Evolutionary conservation across 2,888 invertebrate genomes (phyloP).

Genomic region (Agonum fuliginosum): DNA sequence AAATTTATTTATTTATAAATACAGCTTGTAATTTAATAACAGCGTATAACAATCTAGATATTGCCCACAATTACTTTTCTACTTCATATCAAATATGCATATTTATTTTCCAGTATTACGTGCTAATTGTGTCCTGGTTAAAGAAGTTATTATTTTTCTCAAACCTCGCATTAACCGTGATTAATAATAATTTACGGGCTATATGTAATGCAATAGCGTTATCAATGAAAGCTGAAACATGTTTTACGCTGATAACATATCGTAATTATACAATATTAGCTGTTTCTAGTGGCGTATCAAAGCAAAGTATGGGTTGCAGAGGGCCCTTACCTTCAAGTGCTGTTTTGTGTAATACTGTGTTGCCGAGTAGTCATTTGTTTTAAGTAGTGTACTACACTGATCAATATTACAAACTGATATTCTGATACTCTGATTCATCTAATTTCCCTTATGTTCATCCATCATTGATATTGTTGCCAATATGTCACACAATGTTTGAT

Average conservation of each 20-base stretch:
- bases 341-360: constrained; percentile 22
- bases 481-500: constrained; percentile 9
- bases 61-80: too few species aligned
- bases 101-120: constrained; percentile 20
- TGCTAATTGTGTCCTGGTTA: constrained; percentile 20
- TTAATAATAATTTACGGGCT: constrained; percentile 21
- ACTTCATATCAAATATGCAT: constrained; percentile 10
- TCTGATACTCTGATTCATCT: not conserved
- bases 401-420: not conserved
- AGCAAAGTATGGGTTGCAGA: constrained; percentile 34
- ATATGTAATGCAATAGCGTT: constrained; percentile 1
- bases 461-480: constrained; percentile 8
- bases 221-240: constrained; percentile 19
- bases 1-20: too few species aligned
- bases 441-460: too few species aligned
- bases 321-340: constrained; percentile 24
- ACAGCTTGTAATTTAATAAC: too few species aligned
- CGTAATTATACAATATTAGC: constrained; percentile 30
- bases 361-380: constrained; percentile 3
- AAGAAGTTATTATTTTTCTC: constrained; percentile 21
- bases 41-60: too few species aligned
- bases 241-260: constrained; percentile 27
- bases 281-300: not conserved
- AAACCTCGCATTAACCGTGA: not conserved
- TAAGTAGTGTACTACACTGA: constrained; percentile 12